Evolutionary conservation across 64 coral and sea anemone genomes (phyloP).

Genomic region (Exaiptasia diaphana): DNA sequence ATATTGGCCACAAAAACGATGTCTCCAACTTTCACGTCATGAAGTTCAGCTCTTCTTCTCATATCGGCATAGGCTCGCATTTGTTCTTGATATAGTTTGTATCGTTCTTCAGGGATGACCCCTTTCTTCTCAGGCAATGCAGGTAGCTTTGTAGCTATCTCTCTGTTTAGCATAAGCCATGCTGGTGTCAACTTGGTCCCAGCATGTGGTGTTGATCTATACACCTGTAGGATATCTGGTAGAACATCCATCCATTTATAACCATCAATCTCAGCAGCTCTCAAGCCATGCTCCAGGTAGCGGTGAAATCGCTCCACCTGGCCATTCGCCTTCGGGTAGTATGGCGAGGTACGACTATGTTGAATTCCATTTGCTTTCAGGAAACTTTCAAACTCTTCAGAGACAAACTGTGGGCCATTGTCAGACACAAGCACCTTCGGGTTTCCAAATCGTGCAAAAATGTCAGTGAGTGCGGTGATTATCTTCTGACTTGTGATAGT

Average conservation of each 20-base stretch:
- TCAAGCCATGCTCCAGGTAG: background rate
- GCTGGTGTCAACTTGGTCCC: slow-evolving; percentile 41
- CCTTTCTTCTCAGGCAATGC: background rate
- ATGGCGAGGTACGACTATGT: slow-evolving; percentile 3
- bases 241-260: slow-evolving; percentile 32
- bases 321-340: slow-evolving; percentile 15
- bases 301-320: slow-evolving; percentile 17
- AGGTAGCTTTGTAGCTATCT: slow-evolving; percentile 25
- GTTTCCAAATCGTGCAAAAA: slow-evolving; percentile 33
- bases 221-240: slow-evolving; percentile 41
- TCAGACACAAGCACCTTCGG: slow-evolving; percentile 20
- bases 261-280: slow-evolving; percentile 44
- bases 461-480: slow-evolving; percentile 5
- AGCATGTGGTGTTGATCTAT: slow-evolving; percentile 43
- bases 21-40: slow-evolving; percentile 23
- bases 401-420: background rate
- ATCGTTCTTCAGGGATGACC: background rate
- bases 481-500: slow-evolving; percentile 11
- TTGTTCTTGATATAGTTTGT: background rate
- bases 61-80: slow-evolving; percentile 2
- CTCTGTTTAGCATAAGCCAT: slow-evolving; percentile 33
- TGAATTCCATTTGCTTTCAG: background rate
- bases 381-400: slow-evolving; percentile 29
- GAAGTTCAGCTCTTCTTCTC: background rate
- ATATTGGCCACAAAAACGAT: slow-evolving; percentile 47